A percentile compares a stretch with the other conserved stretches of the same genome.
phyloP scores from a whole-genome alignment of 2,797 vertebrate species.

The Darevskia mixta region DNA sequence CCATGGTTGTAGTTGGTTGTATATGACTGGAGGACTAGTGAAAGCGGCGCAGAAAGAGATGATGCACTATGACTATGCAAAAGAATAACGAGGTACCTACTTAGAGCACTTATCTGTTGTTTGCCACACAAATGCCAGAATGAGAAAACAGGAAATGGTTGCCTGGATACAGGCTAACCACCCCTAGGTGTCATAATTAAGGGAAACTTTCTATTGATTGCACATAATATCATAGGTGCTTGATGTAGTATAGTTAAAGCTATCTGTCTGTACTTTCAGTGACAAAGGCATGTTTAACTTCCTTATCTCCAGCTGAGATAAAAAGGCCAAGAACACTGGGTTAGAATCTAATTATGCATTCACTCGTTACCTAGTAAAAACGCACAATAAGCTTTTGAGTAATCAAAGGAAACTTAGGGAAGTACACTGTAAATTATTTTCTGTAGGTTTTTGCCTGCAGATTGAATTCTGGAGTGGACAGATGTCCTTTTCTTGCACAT shows the following conservation, averaged over 20 bases:
- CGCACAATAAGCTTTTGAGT: not conserved
- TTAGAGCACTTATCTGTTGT: not conserved
- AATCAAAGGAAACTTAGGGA: not conserved
- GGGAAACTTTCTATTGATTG: slow-evolving; percentile 31
- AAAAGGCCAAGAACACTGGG: not conserved
- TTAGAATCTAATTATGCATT: not conserved
- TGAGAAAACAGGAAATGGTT: not conserved
- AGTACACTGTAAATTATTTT: not conserved
- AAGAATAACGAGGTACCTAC: not conserved
- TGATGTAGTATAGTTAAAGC: not conserved
- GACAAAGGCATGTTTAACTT: slow-evolving; percentile 31
- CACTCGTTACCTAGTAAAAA: not conserved
- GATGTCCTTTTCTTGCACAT: too few species aligned
- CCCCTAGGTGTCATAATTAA: slow-evolving; percentile 10
- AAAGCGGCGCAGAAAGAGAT: not conserved
- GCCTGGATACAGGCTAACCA: not conserved
- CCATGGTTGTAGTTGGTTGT: not conserved
- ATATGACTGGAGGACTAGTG: not conserved
- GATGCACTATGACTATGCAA: not conserved
- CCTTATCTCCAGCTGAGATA: slow-evolving; percentile 22
- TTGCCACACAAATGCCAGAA: not conserved
- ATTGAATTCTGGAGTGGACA: not conserved
- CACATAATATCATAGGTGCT: slow-evolving; percentile 7
- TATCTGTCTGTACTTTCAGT: slow-evolving; percentile 8
- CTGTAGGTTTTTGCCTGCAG: not conserved